A percentile compares a stretch with the other conserved stretches of the same genome.
Conservation (phyloP, 2,797 vertebrate genomes). For the Propithecus perrieri region DNA sequence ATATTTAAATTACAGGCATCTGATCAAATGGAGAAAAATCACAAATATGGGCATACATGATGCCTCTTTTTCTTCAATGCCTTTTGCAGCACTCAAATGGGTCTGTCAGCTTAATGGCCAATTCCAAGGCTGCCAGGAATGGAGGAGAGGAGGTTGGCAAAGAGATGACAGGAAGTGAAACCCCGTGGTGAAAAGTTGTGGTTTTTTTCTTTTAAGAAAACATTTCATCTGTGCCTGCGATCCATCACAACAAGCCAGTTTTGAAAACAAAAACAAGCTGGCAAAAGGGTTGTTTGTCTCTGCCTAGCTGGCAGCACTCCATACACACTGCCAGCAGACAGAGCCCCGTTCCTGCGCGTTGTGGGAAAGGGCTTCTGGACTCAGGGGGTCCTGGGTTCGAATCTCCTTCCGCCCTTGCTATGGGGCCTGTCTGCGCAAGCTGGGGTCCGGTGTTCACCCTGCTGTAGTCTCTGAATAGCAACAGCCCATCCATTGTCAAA, state of each 20-base stretch:
- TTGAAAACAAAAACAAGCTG: slow-evolving; percentile 49
- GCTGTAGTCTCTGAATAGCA: neutral
- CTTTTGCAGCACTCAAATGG: neutral
- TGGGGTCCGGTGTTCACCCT: too few species aligned
- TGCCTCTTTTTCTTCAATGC: neutral
- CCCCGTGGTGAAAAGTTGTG: neutral
- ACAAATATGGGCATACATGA: neutral
- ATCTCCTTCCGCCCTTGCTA: neutral
- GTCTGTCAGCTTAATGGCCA: slow-evolving; percentile 47
- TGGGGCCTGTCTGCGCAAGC: neutral
- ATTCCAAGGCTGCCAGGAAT: neutral
- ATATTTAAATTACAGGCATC: slow-evolving; percentile 60
- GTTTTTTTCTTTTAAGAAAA: slow-evolving; percentile 45
- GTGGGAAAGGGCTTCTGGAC: neutral
- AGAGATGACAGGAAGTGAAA: slow-evolving; percentile 13
- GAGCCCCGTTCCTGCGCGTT: neutral
- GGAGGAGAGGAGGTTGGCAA: neutral
- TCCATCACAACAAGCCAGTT: slow-evolving; percentile 9
- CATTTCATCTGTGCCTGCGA: neutral
- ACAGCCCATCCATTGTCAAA: neutral
- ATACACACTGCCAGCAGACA: neutral
- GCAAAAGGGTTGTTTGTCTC: neutral
- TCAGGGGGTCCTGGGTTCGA: neutral
- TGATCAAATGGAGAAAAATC: slow-evolving; percentile 57
- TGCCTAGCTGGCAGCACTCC: neutral